A percentile compares a stretch with the other conserved stretches of the same genome.
Conservation (phyloP, 2,888 invertebrate genomes). For the Parnassius mnemosyne region DNA sequence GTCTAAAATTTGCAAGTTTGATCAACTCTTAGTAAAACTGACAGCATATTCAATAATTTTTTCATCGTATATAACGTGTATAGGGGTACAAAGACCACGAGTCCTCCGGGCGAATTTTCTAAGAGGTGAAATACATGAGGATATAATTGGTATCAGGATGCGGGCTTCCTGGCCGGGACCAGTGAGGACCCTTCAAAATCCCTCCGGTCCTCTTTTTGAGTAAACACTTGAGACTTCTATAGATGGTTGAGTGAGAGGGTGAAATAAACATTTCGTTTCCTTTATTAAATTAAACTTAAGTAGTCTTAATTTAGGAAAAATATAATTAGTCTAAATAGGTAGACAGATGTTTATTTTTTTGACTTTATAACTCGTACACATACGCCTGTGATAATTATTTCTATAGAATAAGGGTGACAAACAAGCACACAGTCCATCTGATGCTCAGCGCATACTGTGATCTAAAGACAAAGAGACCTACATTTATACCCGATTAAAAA, state of each 20-base stretch:
- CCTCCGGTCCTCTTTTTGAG: constrained; percentile 7
- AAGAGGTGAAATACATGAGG: constrained; percentile 3
- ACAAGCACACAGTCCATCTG: too few species aligned
- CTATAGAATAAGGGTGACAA: too few species aligned
- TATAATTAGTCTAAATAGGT: too few species aligned
- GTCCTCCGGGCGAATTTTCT: background rate
- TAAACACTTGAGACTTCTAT: constrained; percentile 3
- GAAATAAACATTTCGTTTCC: background rate
- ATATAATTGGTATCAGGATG: constrained; percentile 19
- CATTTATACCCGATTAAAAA: too few species aligned
- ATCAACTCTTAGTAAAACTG: too few species aligned
- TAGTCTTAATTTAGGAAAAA: background rate
- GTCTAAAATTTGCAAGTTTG: too few species aligned
- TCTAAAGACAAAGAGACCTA: too few species aligned
- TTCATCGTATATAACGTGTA: background rate
- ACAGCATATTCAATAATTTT: background rate
- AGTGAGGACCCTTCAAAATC: constrained; percentile 10
- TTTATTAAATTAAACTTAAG: background rate
- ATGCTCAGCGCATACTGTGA: too few species aligned
- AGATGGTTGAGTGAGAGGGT: background rate
- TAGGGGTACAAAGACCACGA: background rate
- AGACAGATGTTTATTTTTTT: too few species aligned
- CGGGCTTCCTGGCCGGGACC: constrained; percentile 19
- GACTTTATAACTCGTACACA: too few species aligned
- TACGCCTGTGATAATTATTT: too few species aligned